Conservation (phyloP, 1,140 invertebrate genomes). For the Brachystomella parvula region DNA sequence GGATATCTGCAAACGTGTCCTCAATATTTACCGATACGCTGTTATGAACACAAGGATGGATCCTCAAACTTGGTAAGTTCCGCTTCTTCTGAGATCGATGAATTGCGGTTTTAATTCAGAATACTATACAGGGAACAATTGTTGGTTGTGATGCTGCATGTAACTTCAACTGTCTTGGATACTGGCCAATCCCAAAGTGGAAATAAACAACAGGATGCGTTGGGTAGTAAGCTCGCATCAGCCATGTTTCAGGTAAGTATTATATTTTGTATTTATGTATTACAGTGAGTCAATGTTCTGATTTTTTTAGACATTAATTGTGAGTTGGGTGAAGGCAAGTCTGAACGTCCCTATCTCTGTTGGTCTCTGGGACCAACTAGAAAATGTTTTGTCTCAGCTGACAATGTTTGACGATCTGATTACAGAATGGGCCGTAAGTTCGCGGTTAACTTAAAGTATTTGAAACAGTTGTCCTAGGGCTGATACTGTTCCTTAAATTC, state of each 20-base stretch:
- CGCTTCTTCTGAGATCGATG: too few species aligned
- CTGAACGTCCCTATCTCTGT: conserved; percentile 81
- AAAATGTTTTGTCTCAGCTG: conserved; percentile 74
- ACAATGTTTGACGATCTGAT: conserved; percentile 93
- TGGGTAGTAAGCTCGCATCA: conserved; percentile 76
- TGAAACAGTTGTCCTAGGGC: not conserved
- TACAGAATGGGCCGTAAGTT: conserved; percentile 83
- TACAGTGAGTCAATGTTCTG: not conserved
- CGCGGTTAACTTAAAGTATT: not conserved
- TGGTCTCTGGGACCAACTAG: conserved; percentile 90
- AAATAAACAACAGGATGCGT: conserved; percentile 52
- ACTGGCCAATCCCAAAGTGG: conserved; percentile 63
- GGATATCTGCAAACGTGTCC: conserved; percentile 88
- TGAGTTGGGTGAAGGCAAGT: conserved; percentile 97
- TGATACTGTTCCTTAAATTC: conserved; percentile 3
- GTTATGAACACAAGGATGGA: conserved; percentile 94
- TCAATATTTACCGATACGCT: conserved; percentile 94
- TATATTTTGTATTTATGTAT: not conserved
- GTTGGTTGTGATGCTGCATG: conserved; percentile 75
- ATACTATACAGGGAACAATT: conserved; percentile 71
- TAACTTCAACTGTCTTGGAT: conserved; percentile 81
- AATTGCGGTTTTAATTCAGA: conserved; percentile 23
- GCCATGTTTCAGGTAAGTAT: conserved; percentile 64
- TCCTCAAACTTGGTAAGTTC: conserved; percentile 72
- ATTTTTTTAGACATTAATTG: conserved; percentile 79